phyloP scores from a whole-genome alignment of 1,140 invertebrate genomes.

The Drosophila burlai region DNA sequence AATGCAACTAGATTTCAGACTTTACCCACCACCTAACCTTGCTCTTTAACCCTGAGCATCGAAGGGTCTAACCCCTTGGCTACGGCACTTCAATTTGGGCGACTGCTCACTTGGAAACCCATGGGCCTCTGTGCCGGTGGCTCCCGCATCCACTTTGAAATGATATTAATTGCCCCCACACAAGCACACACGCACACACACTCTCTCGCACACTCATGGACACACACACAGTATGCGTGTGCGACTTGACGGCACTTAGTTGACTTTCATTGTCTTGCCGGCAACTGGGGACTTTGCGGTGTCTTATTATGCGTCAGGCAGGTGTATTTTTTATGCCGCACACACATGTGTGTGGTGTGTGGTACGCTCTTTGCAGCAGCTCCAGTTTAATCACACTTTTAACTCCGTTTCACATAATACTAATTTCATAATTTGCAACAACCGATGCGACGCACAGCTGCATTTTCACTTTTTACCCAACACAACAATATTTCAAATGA shows the following conservation, averaged over 20 bases:
- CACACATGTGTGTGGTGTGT: constrained; percentile 2
- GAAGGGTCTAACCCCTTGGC: constrained; percentile 27
- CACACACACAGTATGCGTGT: not conserved
- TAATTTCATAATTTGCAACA: constrained; percentile 77
- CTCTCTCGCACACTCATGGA: constrained; percentile 10
- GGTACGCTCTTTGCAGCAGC: constrained; percentile 19
- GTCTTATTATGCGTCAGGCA: constrained; percentile 63
- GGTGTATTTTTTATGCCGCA: constrained; percentile 28
- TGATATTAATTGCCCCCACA: constrained; percentile 68
- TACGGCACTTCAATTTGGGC: constrained; percentile 29
- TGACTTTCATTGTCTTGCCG: constrained; percentile 75
- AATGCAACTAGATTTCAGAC: not conserved
- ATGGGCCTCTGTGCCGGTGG: not conserved
- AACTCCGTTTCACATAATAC: constrained; percentile 80
- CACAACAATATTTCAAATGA: constrained; percentile 33
- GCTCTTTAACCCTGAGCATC: constrained; percentile 28
- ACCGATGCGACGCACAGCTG: constrained; percentile 45
- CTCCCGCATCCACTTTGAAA: constrained; percentile 52
- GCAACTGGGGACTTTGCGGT: constrained; percentile 23
- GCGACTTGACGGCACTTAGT: constrained; percentile 23
- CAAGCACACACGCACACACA: constrained; percentile 15
- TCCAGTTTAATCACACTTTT: constrained; percentile 78
- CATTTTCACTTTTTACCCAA: constrained; percentile 70
- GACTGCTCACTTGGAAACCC: constrained; percentile 49
- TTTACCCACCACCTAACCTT: not conserved